Percentiles rank a stretch among this genome's conserved stretches.
phyloP scores from a whole-genome alignment of 2,888 invertebrate genomes.

The Tiliacea aurago region DNA sequence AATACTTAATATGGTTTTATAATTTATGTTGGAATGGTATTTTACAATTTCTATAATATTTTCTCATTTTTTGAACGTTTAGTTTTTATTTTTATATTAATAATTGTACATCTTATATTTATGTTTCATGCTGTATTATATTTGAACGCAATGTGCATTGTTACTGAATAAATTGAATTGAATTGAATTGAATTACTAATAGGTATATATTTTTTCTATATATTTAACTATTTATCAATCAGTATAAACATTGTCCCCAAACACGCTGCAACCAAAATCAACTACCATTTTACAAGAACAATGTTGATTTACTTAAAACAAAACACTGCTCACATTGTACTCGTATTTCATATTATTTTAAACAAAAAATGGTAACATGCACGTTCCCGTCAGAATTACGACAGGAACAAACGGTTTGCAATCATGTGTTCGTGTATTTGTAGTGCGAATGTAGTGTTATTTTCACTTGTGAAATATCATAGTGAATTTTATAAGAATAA shows the following conservation, averaged over 20 bases:
- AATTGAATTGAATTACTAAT: too few relatives aligned
- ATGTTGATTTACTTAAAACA: slow-evolving; percentile 15
- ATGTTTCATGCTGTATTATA: too few relatives aligned
- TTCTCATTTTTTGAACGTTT: too few relatives aligned
- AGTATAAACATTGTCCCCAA: neutral
- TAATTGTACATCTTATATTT: too few relatives aligned
- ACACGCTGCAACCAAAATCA: neutral
- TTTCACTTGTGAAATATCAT: slow-evolving; percentile 46
- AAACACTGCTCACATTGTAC: slow-evolving; percentile 12
- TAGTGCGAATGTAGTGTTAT: slow-evolving; percentile 37
- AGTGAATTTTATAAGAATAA: slow-evolving; percentile 32
- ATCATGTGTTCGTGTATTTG: slow-evolving; percentile 32
- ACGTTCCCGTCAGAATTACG: slow-evolving; percentile 30
- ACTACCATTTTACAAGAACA: neutral
- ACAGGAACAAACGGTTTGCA: slow-evolving; percentile 50
- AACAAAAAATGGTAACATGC: slow-evolving; percentile 23
- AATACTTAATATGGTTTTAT: too few relatives aligned
- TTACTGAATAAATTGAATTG: too few relatives aligned
- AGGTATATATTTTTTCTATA: too few relatives aligned
- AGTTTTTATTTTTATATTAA: too few relatives aligned
- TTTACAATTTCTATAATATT: too few relatives aligned
- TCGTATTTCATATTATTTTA: slow-evolving; percentile 13
- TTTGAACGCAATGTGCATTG: too few relatives aligned
- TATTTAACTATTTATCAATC: too few relatives aligned
- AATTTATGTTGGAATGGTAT: too few relatives aligned